Evolutionary conservation across 2,888 invertebrate genomes (phyloP).

Genomic region (Drosophila suboccidentalis): DNA sequence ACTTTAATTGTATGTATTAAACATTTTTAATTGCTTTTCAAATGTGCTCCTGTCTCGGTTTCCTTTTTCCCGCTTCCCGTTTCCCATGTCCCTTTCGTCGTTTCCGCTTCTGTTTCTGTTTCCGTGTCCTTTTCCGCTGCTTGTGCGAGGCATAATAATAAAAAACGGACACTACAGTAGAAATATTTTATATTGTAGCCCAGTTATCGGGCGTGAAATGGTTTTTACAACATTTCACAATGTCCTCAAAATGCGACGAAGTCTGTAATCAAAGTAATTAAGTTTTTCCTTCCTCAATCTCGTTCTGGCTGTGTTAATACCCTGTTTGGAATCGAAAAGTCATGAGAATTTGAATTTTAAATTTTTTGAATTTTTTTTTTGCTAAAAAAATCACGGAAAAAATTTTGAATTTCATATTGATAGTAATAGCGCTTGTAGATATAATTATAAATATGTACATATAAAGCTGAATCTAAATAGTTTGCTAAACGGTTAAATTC

Average conservation of each 20-base stretch:
- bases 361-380: no score
- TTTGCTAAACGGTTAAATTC: no score
- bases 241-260: slow-evolving; percentile 16
- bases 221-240: slow-evolving; percentile 37
- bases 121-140: slow-evolving; percentile 20
- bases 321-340: neutral
- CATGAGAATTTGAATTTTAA: no score
- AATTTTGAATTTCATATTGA: no score
- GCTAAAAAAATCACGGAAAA: no score
- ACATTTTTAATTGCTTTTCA: slow-evolving; percentile 61
- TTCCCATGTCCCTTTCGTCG: slow-evolving; percentile 2
- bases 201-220: slow-evolving; percentile 44
- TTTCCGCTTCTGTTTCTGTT: slow-evolving; percentile 18
- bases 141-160: slow-evolving; percentile 13
- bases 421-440: no score
- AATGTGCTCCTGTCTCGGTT: slow-evolving; percentile 53
- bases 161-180: neutral
- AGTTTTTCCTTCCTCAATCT: slow-evolving; percentile 8
- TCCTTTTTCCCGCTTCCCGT: slow-evolving; percentile 14
- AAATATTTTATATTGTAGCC: slow-evolving; percentile 16
- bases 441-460: no score
- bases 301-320: neutral
- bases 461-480: no score
- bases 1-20: slow-evolving; percentile 73
- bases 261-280: slow-evolving; percentile 43